phyloP scores from a whole-genome alignment of 2,113 vertebrate genomes.

The Rhea americana region DNA sequence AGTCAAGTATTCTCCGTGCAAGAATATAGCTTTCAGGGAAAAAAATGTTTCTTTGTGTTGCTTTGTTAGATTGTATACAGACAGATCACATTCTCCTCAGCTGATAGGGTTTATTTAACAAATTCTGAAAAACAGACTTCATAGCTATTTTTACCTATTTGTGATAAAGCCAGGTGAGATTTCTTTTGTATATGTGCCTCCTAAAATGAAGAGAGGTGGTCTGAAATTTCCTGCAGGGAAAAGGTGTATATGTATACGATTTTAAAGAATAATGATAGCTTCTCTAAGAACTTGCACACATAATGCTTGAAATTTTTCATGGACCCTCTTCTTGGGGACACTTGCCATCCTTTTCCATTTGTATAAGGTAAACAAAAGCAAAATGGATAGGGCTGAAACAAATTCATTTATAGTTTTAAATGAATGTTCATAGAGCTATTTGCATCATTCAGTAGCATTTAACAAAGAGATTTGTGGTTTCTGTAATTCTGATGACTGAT shows the following conservation, averaged over 20 bases:
- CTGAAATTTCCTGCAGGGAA: background rate
- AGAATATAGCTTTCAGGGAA: background rate
- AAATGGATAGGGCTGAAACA: background rate
- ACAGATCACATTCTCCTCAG: accelerated
- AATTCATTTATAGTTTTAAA: background rate
- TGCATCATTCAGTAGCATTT: background rate
- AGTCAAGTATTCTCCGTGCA: background rate
- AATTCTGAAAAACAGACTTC: background rate
- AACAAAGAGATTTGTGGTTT: background rate
- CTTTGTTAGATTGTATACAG: background rate
- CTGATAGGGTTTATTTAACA: background rate
- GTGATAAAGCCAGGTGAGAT: background rate
- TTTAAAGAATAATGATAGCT: background rate
- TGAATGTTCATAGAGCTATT: background rate
- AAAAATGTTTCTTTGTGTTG: background rate
- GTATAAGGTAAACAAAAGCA: background rate
- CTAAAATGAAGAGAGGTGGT: background rate
- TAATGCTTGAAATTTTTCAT: background rate
- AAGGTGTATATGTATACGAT: accelerated
- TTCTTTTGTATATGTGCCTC: background rate
- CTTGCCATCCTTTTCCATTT: background rate
- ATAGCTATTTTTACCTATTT: background rate
- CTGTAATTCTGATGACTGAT: background rate
- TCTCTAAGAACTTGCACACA: background rate
- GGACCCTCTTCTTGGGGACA: background rate